Evolutionary conservation across 2,113 vertebrate genomes (phyloP).

Genomic region (Hystrix brachyura): DNA sequence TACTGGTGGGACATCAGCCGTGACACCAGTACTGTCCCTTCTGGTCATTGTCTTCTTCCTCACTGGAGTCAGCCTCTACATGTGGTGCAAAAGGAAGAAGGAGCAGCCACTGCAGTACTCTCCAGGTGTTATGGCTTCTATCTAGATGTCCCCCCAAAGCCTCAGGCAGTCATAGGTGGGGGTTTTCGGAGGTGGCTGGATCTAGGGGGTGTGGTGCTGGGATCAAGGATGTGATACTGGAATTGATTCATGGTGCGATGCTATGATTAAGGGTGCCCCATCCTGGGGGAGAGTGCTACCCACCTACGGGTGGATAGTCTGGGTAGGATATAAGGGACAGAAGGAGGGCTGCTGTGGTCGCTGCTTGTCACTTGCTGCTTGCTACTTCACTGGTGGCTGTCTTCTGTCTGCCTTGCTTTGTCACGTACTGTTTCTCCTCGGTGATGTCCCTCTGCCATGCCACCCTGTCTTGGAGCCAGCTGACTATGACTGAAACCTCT

Average conservation of each 20-base stretch:
- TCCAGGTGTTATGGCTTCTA: constrained; percentile 37
- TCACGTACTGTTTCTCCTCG: neutral
- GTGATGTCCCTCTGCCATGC: neutral
- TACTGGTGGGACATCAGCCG: accelerated
- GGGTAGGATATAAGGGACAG: neutral
- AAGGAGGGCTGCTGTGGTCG: neutral
- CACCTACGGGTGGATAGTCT: neutral
- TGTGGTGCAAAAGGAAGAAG: neutral
- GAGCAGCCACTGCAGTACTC: accelerated
- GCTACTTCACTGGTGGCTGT: neutral
- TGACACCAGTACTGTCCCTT: constrained; percentile 33
- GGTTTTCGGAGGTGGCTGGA: neutral
- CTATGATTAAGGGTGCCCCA: neutral
- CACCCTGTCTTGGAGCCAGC: neutral
- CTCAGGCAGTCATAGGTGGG: neutral
- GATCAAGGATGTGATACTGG: neutral
- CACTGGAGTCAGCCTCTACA: neutral
- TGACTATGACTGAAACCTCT: neutral
- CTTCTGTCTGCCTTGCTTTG: neutral
- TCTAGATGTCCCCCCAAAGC: neutral
- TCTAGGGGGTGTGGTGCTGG: neutral
- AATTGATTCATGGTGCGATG: neutral
- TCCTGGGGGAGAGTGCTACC: neutral
- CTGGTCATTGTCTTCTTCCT: constrained; percentile 36
- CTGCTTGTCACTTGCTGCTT: neutral